Percentiles rank a stretch among this genome's conserved stretches.
Conservation (phyloP, 2,888 invertebrate species). For the Watsonalla cultraria region DNA sequence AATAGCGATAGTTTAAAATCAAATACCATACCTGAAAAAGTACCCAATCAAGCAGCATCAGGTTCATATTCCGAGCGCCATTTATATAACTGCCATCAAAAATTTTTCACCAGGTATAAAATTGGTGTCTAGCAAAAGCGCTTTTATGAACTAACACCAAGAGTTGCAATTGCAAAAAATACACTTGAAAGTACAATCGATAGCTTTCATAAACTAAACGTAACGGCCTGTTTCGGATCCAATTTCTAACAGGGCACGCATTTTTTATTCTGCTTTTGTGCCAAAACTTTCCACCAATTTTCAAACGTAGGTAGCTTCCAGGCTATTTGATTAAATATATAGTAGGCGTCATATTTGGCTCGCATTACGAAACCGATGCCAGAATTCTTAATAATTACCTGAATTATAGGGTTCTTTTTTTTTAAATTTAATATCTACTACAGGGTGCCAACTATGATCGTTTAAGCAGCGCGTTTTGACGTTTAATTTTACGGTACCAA, state of each 20-base stretch:
- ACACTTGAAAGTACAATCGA: neutral
- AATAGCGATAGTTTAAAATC: too few species aligned
- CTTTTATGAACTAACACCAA: neutral
- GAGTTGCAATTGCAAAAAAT: neutral
- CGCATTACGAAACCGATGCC: neutral
- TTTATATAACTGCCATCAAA: too few species aligned
- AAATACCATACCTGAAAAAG: too few species aligned
- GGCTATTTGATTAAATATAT: neutral
- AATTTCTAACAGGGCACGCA: neutral
- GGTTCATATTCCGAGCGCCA: too few species aligned
- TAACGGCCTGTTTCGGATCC: constrained; percentile 1
- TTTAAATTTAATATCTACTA: neutral
- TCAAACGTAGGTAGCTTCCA: neutral
- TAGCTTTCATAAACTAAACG: constrained; percentile 1
- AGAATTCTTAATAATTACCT: neutral
- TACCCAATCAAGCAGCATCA: too few species aligned
- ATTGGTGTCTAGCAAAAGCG: neutral
- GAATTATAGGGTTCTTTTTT: neutral
- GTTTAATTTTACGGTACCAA: too few species aligned
- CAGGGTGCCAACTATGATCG: too few species aligned
- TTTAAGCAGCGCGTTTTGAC: too few species aligned
- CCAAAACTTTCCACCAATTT: neutral
- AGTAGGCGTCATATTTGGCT: neutral
- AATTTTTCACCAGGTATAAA: neutral
- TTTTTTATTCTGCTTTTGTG: neutral